These are phyloP conservation scores for Anoura caudifer DNA, from an alignment of 2,113 vertebrate species.

Conservation along the genomic window DNA sequence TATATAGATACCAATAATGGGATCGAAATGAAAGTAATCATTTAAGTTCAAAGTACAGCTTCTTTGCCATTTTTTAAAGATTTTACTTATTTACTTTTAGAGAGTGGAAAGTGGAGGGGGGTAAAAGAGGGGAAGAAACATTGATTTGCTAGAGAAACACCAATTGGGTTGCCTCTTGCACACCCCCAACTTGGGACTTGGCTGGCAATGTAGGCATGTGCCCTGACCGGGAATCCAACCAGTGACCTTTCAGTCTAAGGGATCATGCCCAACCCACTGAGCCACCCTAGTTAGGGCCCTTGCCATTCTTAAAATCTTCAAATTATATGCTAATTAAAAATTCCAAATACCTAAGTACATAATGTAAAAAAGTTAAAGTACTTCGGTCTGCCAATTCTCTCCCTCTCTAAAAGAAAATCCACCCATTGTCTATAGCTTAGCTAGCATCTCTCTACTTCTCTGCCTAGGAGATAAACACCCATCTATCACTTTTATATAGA, in stretches of 20 bases:
- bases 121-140: too few relatives aligned
- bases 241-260: too few relatives aligned
- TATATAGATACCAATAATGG: neutral
- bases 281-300: too few relatives aligned
- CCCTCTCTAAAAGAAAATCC: neutral
- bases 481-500: neutral
- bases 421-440: neutral
- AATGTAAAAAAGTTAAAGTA: neutral
- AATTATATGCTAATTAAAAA: neutral
- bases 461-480: neutral
- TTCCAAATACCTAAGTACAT: neutral
- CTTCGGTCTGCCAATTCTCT: neutral
- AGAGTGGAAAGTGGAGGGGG: too few relatives aligned
- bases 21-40: neutral
- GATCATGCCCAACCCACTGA: too few relatives aligned
- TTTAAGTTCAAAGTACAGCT: neutral
- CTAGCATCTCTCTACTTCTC: neutral
- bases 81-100: too few relatives aligned
- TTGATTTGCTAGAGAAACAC: too few relatives aligned
- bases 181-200: too few relatives aligned
- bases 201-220: too few relatives aligned
- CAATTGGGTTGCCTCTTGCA: too few relatives aligned
- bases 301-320: neutral
- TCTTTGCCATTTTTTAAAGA: neutral
- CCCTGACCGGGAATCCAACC: too few relatives aligned